Evolutionary conservation across 2,113 vertebrate genomes (phyloP).

Genomic region (Melanocharis versteri): DNA sequence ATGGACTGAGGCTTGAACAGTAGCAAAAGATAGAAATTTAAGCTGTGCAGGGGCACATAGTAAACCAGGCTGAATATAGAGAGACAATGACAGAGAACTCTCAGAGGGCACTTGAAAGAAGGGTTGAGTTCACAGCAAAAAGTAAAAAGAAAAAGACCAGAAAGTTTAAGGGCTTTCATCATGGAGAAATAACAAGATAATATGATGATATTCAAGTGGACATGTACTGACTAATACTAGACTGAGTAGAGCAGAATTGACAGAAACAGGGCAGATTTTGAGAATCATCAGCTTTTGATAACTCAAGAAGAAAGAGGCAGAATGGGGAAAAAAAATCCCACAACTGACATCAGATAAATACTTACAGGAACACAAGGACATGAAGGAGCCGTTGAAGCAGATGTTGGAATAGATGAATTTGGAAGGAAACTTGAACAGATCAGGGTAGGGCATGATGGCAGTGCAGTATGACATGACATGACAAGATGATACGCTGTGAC

Average conservation of each 20-base stretch:
- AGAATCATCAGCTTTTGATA: constrained; percentile 5
- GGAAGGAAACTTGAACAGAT: background rate
- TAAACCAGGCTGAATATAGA: background rate
- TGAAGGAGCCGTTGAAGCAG: background rate
- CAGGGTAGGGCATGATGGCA: background rate
- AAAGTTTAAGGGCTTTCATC: constrained; percentile 8
- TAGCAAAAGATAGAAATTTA: background rate
- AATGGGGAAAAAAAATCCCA: background rate
- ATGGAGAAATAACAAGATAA: background rate
- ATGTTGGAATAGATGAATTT: background rate
- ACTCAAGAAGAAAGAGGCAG: background rate
- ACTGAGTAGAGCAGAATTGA: background rate
- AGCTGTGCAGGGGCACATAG: background rate
- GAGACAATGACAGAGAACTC: background rate
- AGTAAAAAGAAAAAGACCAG: background rate
- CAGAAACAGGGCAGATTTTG: constrained; percentile 23
- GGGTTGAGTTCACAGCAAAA: background rate
- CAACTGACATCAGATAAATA: background rate
- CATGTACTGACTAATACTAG: background rate
- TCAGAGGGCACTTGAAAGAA: background rate
- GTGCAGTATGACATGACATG: background rate
- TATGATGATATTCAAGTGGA: background rate
- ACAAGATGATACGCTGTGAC: background rate
- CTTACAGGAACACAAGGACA: background rate
- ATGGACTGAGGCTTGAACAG: background rate